Percentiles rank a stretch among this genome's conserved stretches.
These are phyloP conservation scores for Manacus vitellinus DNA, from an alignment of 2,113 vertebrate genomes.

Conservation along the genomic window DNA sequence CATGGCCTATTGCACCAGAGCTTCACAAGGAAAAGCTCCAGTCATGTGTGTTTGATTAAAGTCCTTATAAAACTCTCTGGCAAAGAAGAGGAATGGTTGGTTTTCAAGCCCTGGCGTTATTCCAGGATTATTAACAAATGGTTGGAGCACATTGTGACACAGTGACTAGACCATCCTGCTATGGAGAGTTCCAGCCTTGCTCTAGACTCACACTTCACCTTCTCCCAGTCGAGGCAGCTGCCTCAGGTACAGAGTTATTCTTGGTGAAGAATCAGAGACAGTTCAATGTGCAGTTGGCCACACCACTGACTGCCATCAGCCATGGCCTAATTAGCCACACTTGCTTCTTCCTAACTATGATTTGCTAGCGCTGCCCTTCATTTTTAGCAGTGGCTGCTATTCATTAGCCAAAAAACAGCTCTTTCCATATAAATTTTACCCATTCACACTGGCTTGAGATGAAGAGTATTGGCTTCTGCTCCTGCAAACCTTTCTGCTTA, in stretches of 20 bases:
- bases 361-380: not conserved
- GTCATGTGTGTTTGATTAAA: not conserved
- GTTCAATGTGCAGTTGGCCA: not conserved
- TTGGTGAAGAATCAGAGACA: not conserved
- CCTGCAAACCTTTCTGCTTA: not conserved
- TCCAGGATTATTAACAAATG: constrained; percentile 20
- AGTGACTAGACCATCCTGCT: not conserved
- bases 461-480: not conserved
- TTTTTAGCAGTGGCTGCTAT: not conserved
- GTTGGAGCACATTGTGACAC: accelerated
- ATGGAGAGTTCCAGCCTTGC: not conserved
- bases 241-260: not conserved
- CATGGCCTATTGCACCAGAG: not conserved
- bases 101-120: not conserved
- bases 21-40: not conserved
- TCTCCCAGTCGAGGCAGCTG: not conserved
- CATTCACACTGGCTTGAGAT: not conserved
- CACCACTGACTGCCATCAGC: not conserved
- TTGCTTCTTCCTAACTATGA: not conserved
- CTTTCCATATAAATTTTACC: not conserved
- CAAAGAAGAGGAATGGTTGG: not conserved
- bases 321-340: not conserved
- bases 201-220: not conserved
- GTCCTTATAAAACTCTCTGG: not conserved
- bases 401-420: not conserved